phyloP scores from a whole-genome alignment of 2,797 vertebrate species.

The Myiotriccus ornatus region DNA sequence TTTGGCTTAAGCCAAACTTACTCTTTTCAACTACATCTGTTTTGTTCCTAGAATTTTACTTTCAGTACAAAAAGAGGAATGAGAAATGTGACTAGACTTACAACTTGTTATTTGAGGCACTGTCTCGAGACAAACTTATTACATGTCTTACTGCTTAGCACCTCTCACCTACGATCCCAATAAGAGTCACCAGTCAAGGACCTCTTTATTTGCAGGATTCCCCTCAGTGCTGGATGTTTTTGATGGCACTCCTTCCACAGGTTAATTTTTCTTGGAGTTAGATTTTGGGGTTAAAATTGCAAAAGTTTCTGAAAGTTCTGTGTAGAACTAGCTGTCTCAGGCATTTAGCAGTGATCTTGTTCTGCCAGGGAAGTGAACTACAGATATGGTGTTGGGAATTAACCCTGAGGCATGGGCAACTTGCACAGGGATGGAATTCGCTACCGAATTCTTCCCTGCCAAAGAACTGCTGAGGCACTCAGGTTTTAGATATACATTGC shows the following conservation, averaged over 20 bases:
- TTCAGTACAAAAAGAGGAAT: neutral
- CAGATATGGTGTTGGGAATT: neutral
- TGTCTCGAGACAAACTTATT: neutral
- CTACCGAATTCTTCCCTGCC: neutral
- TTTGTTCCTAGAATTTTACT: neutral
- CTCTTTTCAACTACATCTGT: neutral
- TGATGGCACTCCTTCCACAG: neutral
- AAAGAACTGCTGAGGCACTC: neutral
- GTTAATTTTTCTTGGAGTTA: neutral
- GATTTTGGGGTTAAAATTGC: neutral
- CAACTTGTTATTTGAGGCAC: neutral
- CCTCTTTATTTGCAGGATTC: fast-evolving
- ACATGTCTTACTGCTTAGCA: neutral
- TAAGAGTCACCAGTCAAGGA: neutral
- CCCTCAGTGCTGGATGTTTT: neutral
- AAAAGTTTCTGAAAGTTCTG: neutral
- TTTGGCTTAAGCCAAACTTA: neutral
- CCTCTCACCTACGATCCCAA: neutral
- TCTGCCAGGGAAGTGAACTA: neutral
- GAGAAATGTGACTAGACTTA: neutral
- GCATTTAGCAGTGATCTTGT: neutral
- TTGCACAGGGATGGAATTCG: neutral
- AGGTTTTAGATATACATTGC: neutral
- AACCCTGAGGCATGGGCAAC: neutral
- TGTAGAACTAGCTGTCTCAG: neutral